Evolutionary conservation across 2,888 invertebrate genomes (phyloP).

Genomic region (Cheilosia pagana): DNA sequence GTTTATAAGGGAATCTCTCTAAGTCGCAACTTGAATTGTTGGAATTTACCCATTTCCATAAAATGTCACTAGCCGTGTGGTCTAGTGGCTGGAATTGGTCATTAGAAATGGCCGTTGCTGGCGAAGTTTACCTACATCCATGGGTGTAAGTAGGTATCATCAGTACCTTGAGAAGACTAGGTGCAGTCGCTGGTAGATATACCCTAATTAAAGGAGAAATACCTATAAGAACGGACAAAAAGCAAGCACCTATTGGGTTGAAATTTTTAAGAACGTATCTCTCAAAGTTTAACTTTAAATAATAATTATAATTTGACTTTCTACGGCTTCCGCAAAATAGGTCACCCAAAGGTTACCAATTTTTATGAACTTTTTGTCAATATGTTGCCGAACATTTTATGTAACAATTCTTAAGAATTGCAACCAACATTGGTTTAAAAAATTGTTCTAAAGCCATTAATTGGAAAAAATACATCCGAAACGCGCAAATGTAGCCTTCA

Average conservation of each 20-base stretch:
- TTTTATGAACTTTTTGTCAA: too few species aligned
- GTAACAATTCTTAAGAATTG: too few species aligned
- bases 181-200: not conserved
- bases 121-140: not conserved
- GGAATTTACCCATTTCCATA: conserved; percentile 70
- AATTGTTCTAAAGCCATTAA: not conserved
- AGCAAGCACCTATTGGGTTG: too few species aligned
- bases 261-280: too few species aligned
- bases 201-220: too few species aligned
- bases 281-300: too few species aligned
- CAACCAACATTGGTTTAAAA: not conserved
- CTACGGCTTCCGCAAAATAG: too few species aligned
- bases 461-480: not conserved
- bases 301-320: too few species aligned
- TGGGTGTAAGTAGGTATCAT: not conserved
- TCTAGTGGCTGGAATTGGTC: conserved; percentile 54
- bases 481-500: not conserved
- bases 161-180: not conserved
- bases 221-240: too few species aligned
- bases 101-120: conserved; percentile 46
- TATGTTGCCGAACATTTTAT: too few species aligned
- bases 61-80: conserved; percentile 47
- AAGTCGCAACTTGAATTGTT: conserved; percentile 44
- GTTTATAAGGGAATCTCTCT: conserved; percentile 51
- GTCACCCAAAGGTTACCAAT: too few species aligned